phyloP scores from a whole-genome alignment of 2,113 vertebrate genomes.

The Collichthys lucidus region DNA sequence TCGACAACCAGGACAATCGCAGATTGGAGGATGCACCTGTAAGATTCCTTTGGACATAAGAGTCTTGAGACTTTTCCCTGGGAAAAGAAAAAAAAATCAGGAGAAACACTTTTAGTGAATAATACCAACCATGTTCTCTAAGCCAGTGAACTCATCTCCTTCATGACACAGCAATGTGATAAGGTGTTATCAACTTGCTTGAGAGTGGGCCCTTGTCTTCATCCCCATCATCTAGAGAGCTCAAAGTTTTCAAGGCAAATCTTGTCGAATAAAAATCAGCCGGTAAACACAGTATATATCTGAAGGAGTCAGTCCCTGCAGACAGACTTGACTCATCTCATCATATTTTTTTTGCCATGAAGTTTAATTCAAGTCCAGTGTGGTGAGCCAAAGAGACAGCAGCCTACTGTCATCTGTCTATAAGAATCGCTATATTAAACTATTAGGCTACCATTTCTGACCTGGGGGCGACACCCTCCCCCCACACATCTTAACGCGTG shows the following conservation, averaged over 20 bases:
- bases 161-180: conserved; percentile 5
- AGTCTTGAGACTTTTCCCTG: conserved; percentile 99
- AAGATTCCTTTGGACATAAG: conserved; percentile 99
- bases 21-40: conserved; percentile 99
- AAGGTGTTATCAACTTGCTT: not conserved
- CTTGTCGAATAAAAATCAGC: not conserved
- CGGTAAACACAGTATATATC: not conserved
- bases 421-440: conserved; percentile 62
- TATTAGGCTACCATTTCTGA: conserved; percentile 61
- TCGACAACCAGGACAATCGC: conserved; percentile 99
- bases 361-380: conserved; percentile 22
- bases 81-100: conserved; percentile 42
- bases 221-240: conserved; percentile 1
- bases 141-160: conserved; percentile 4
- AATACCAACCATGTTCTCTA: not conserved
- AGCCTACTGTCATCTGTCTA: conserved; percentile 68
- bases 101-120: conserved; percentile 23
- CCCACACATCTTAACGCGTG: conserved; percentile 49
- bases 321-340: conserved; percentile 9
- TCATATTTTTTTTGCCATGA: not conserved
- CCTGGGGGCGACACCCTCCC: conserved; percentile 52
- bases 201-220: not conserved
- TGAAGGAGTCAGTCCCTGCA: conserved; percentile 1
- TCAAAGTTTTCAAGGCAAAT: not conserved
- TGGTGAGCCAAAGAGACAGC: conserved; percentile 40